phyloP scores from a whole-genome alignment of 2,113 vertebrate species.

The Pao palembangensis region DNA sequence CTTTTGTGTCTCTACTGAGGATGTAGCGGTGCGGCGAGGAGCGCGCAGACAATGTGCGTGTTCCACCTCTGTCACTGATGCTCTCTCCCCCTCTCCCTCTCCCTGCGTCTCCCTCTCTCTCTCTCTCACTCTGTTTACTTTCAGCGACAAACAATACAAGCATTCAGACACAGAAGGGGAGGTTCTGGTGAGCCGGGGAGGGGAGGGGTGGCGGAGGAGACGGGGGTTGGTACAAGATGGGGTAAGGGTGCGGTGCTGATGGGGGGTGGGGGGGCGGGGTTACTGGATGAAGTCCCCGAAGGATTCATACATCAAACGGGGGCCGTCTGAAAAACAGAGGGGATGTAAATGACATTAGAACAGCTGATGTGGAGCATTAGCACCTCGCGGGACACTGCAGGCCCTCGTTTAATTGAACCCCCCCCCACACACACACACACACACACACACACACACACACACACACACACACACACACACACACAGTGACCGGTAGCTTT shows the following conservation, averaged over 20 bases:
- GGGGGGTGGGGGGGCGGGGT: slow-evolving; percentile 9
- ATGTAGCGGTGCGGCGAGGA: slow-evolving; percentile 48
- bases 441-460: not conserved
- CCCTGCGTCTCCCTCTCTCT: slow-evolving; percentile 10
- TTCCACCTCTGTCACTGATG: slow-evolving; percentile 57
- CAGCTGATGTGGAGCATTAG: slow-evolving; percentile 83
- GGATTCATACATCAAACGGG: slow-evolving; percentile 70
- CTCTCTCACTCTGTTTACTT: slow-evolving; percentile 74
- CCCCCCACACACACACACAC: slow-evolving; percentile 9
- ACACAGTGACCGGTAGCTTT: slow-evolving; percentile 16
- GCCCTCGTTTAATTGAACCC: slow-evolving; percentile 65
- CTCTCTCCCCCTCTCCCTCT: slow-evolving; percentile 20
- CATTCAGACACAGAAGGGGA: slow-evolving; percentile 77
- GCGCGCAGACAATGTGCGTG: slow-evolving; percentile 59
- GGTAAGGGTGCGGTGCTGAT: slow-evolving; percentile 38
- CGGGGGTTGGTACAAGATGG: slow-evolving; percentile 59
- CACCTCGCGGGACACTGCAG: slow-evolving; percentile 68
- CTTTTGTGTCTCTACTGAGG: slow-evolving; percentile 54
- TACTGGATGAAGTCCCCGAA: slow-evolving; percentile 59
- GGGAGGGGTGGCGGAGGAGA: slow-evolving; percentile 29
- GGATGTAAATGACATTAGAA: slow-evolving; percentile 79
- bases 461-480: slow-evolving; percentile 2
- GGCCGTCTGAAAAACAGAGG: slow-evolving; percentile 76
- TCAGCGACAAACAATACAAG: slow-evolving; percentile 81
- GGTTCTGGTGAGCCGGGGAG: slow-evolving; percentile 63